phyloP scores from a whole-genome alignment of 1,140 invertebrate species.

The Leptinotarsa lineolata region DNA sequence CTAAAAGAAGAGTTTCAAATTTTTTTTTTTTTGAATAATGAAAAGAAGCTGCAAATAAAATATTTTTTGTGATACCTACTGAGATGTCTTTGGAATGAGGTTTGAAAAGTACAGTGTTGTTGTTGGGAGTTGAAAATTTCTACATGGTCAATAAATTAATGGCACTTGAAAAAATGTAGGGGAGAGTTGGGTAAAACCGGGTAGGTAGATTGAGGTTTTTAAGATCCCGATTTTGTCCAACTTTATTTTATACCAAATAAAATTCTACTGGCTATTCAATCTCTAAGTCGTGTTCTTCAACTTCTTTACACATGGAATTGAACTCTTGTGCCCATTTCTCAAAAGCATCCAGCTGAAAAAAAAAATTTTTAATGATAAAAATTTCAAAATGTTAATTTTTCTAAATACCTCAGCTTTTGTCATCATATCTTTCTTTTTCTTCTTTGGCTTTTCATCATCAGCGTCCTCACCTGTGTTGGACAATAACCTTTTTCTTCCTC shows the following conservation, averaged over 20 bases:
- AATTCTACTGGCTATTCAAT: neutral
- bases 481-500: neutral
- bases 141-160: too few relatives aligned
- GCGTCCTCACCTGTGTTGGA: neutral
- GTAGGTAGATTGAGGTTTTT: too few relatives aligned
- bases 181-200: too few relatives aligned
- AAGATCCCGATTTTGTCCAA: too few relatives aligned
- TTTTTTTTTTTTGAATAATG: too few relatives aligned
- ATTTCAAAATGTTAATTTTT: constrained; percentile 1
- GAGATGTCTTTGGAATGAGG: neutral
- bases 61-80: too few relatives aligned
- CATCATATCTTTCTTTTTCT: constrained; percentile 19
- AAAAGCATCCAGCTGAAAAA: neutral
- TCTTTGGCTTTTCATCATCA: constrained; percentile 6
- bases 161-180: too few relatives aligned
- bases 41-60: too few relatives aligned
- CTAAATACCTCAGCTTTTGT: constrained; percentile 16
- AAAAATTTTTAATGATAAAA: neutral
- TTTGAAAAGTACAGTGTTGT: neutral
- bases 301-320: constrained; percentile 17
- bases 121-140: neutral
- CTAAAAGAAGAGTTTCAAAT: too few relatives aligned
- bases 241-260: neutral
- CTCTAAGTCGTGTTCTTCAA: constrained; percentile 5
- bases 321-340: constrained; percentile 8